Conservation (phyloP, 1,140 invertebrate genomes). For the Formica selysi region DNA sequence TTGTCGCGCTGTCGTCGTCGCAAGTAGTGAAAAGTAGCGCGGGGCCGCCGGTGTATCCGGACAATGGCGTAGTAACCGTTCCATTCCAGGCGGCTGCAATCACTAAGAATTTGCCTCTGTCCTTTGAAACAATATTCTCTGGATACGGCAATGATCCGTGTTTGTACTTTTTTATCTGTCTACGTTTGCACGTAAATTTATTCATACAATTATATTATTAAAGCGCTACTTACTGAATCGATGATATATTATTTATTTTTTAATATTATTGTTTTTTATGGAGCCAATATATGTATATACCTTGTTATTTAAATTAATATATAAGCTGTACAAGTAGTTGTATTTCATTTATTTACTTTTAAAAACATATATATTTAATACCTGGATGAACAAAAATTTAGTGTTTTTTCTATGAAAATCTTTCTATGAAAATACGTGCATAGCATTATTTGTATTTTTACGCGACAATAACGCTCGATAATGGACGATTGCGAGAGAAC, state of each 20-base stretch:
- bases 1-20: slow-evolving; percentile 65
- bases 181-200: not conserved
- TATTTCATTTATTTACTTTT: not conserved
- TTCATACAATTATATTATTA: not conserved
- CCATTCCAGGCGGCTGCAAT: slow-evolving; percentile 77
- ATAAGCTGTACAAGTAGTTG: not conserved
- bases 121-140: slow-evolving; percentile 54
- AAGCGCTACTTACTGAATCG: not conserved
- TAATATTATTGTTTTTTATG: slow-evolving; percentile 7
- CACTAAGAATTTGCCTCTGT: slow-evolving; percentile 79
- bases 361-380: not conserved
- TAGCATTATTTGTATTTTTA: slow-evolving; percentile 27
- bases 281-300: too few relatives aligned
- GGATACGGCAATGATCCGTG: not conserved
- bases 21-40: slow-evolving; percentile 33
- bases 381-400: not conserved
- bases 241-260: not conserved
- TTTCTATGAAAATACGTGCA: slow-evolving; percentile 12
- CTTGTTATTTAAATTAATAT: not conserved
- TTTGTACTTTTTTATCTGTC: not conserved
- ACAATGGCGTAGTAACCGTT: slow-evolving; percentile 76
- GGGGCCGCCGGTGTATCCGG: slow-evolving; percentile 64
- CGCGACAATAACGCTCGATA: slow-evolving; percentile 26
- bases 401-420: not conserved
- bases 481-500: slow-evolving; percentile 57